phyloP scores from a whole-genome alignment of 64 coral and sea anemone genomes.

The Montipora foliosa region DNA sequence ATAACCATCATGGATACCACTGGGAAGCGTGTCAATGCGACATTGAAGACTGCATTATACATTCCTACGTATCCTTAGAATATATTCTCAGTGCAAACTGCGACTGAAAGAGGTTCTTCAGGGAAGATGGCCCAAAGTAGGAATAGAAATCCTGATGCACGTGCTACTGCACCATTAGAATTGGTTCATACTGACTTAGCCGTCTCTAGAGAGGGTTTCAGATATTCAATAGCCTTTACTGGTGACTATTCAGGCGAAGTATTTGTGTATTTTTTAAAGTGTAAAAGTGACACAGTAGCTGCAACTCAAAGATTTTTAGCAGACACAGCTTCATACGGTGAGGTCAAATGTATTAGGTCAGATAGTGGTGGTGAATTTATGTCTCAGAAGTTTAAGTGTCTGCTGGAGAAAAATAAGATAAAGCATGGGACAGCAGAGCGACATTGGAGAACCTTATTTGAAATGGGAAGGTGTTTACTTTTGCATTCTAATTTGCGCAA shows the following conservation, averaged over 20 bases:
- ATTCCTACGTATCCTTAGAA: constrained; percentile 45
- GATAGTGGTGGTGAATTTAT: constrained; percentile 50
- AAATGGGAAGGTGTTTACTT: constrained; percentile 60
- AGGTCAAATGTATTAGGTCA: constrained; percentile 32
- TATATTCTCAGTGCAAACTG: constrained; percentile 81
- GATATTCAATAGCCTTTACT: constrained; percentile 46
- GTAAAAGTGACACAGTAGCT: constrained; percentile 42
- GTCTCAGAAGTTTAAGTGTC: background rate
- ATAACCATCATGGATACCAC: background rate
- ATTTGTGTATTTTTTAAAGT: constrained; percentile 42
- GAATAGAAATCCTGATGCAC: constrained; percentile 53
- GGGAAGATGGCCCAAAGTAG: constrained; percentile 51
- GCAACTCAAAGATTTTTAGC: constrained; percentile 42
- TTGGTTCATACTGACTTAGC: constrained; percentile 49
- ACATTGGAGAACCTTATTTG: constrained; percentile 56
- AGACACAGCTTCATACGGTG: constrained; percentile 49
- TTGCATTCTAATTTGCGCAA: background rate
- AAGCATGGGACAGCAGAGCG: constrained; percentile 57
- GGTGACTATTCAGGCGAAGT: constrained; percentile 38
- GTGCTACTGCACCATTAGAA: constrained; percentile 50
- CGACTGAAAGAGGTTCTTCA: constrained; percentile 63
- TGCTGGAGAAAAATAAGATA: constrained; percentile 20
- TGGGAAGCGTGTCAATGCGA: background rate
- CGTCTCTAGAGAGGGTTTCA: constrained; percentile 45
- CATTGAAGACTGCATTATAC: constrained; percentile 44